Evolutionary conservation across 2,113 vertebrate genomes (phyloP), one percentile per base, ranked within the genome.

Genomic region (Bufo gargarizans): DNA sequence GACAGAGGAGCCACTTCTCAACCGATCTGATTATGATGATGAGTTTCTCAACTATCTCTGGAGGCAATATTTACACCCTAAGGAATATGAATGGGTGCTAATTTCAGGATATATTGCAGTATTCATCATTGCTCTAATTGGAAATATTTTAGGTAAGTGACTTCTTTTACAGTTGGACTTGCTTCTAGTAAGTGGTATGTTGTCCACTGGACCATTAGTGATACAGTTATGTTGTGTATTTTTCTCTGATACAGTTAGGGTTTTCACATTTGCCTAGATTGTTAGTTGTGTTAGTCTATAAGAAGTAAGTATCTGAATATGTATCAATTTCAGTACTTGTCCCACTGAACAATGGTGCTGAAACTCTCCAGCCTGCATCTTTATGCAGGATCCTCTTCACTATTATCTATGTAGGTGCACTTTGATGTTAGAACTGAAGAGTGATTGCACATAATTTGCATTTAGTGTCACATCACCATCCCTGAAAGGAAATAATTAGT

Each of bases 31-130:
- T 85, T 97, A 97, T 71, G 97, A 99, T 85, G 97, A 99, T 10
- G 97, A 98, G 93, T 97, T 99, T 94, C 93, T 99, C 80, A 94
- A 92, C 69, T 99, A 97, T 93, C 97, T 99, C 89, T 99, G 98
- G 98, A 96, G 93, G 84, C 98, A 99, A 88, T 99, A 99, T 91
- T 92, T 99, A 19, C 96, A 97, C 88, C 98, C 98, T 3, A 98
- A 98, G 84, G 96, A 98, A 90, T 99, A 99, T 55, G 98, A 99
- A 91, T 99, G 98, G 98, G 97, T 97, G 43, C 94, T 99, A 55
- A 99, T 99, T 58, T 95, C 95, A 17, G 98, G 96, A 77, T 99
- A 99, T 91, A 97, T 99, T 84, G 90, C 97, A 45, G 97, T 99
- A 1, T 99, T 99, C 91, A 93, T 98, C 72, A 96, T 98, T 53